phyloP scores from a whole-genome alignment of 2,113 vertebrate species.

The Thalassarche chlororhynchos region DNA sequence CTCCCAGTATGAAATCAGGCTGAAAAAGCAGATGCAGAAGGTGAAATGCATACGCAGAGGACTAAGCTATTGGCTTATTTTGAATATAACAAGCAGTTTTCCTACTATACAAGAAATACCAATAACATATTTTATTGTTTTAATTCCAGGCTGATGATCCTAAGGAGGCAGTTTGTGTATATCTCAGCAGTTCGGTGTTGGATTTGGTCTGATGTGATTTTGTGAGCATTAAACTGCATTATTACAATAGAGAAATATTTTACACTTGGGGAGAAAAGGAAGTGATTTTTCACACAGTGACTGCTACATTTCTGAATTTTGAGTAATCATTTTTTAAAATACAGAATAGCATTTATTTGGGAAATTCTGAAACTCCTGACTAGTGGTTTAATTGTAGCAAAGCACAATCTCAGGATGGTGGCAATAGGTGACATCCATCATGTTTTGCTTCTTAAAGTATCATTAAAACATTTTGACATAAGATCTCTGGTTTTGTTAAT shows the following conservation, averaged over 20 bases:
- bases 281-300: not conserved
- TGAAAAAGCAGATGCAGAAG: not conserved
- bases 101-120: not conserved
- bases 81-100: not conserved
- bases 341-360: not conserved
- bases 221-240: slow-evolving; percentile 28
- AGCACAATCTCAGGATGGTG: slow-evolving; percentile 57
- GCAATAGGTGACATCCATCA: not conserved
- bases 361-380: not conserved
- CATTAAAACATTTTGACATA: not conserved
- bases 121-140: slow-evolving; percentile 41
- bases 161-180: slow-evolving; percentile 3
- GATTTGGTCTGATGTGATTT: slow-evolving; percentile 48
- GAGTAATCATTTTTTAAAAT: not conserved
- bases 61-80: not conserved
- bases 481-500: not conserved
- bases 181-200: slow-evolving; percentile 18
- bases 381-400: slow-evolving; percentile 14
- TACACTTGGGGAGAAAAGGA: not conserved
- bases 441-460: not conserved
- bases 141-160: slow-evolving; percentile 46
- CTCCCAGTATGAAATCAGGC: not conserved
- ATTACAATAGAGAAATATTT: slow-evolving; percentile 32
- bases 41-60: not conserved
- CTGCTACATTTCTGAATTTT: not conserved